Evolutionary conservation across 2,888 invertebrate species (phyloP), one percentile per base, ranked within the genome.

Genomic region (Calliphora vomitoria): DNA sequence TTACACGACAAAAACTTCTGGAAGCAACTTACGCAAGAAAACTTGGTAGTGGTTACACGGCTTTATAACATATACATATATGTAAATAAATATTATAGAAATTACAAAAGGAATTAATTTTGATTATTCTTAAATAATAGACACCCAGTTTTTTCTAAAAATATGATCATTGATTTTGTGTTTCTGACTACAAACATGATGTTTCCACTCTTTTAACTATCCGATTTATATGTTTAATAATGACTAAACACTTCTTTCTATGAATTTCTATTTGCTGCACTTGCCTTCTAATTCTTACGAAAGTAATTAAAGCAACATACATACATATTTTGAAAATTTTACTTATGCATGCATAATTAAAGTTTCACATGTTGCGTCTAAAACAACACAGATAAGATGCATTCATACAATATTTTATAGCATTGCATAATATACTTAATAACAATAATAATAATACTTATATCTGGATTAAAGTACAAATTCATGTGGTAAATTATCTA

Each of bases 271-370:
- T 20, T 50, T 18, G 18, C 8, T 18, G 10, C 18, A 15, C 8
- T 13, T n/a, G 13, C 10, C 10, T 55, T 20, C 18, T 20, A 20
- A 55, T 10, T 55, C 4, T 72, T 13, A 55, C 41, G 41, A 44
- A 44, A 68, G 58, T 58, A 58, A 41, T 68, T 78, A 68, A 58
- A 78, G 13, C 4, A 68, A 31, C 41, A 78, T n/a, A n/a, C n/a
- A n/a, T n/a, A n/a, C n/a, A n/a, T 78, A 68, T 78, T 66, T 25
- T 78, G 10, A 25, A 75, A 55, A 68, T 53, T 47, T 55, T 55
- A 55, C 25, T 41, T 10, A 31, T 41, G 25, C 55, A 68, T 79
- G 44, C 55, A 68, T 60, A 60, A 60, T 31, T 58, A 60, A 69
- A 47, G 20, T 68, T 44, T 25, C 3, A 31, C 20, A 55, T 55